Base-by-base conservation (phyloP, 2,797 vertebrate species). In the Dromococcyx pavoninus region DNA sequence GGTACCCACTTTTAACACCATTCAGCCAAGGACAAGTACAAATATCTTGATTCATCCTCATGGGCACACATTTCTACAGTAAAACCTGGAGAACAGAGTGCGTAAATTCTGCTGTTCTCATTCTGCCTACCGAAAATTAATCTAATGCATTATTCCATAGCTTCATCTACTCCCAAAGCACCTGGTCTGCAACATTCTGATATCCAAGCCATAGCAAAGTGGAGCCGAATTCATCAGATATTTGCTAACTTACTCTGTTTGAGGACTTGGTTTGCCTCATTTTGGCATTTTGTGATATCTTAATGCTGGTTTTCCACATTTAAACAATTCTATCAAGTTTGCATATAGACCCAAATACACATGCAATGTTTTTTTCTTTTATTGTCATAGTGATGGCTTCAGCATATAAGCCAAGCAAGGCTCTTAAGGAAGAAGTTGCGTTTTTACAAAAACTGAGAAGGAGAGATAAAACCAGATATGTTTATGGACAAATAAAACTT, bases 201-300 rank as follows among this genome's bases (percentile, higher is more conserved):
- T 73, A 51, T 46, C 23, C 44, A 37, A 18, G 30, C 35, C 0
- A 0, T 72, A 75, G 30, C 35, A 64, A 57, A 3, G 1, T 12
- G 27, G 30, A 17, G 32, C 18, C 17, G 50, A 71, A 88, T 74
- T 44, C 9, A 13, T 77, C 25, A 85, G 30, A 77, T n/a, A 14
- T 79, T 46, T 8, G 5, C 12, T 60, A 72, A 41, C 8, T 73
- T 86, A 13, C 48, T 84, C 35, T 12, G 21, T 18, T 22, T 87
- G 37, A 79, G 43, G 13, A 33, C n/a, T 64, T 44, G 10, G 10
- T 39, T 2, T 64, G 14, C 12, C 43, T 73, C 37, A 1, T 50
- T 82, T 66, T 70, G 48, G 13, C 17, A 13, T 73, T 79, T 73
- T 84, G 43, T 53, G 46, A 90, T 43, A 32, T 76, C 28, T 48